phyloP scores from a whole-genome alignment of 2,113 vertebrate species.

The Phalacrocorax aristotelis region DNA sequence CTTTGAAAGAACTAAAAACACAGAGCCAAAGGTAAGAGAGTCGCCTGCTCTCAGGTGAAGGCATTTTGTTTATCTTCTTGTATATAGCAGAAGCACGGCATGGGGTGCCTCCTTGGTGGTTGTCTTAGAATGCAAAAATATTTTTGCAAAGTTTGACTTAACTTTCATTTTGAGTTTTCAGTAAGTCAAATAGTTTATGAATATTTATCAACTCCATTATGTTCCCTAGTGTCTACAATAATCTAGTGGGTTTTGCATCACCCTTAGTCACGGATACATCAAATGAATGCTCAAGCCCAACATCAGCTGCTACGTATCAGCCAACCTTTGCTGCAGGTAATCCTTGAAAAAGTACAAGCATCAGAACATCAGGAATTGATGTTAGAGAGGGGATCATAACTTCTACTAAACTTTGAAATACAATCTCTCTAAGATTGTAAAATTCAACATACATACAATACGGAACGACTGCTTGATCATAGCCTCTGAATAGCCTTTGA shows the following conservation, averaged over 20 bases:
- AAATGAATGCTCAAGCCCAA: slow-evolving; percentile 90
- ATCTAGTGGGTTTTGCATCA: slow-evolving; percentile 95
- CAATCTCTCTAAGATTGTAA: neutral
- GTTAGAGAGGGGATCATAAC: neutral
- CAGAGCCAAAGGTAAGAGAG: slow-evolving; percentile 91
- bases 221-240: slow-evolving; percentile 89
- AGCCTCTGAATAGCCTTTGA: neutral
- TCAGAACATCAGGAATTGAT: neutral
- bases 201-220: neutral
- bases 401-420: neutral
- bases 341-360: neutral
- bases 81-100: neutral
- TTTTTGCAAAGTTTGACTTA: neutral
- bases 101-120: too few relatives aligned
- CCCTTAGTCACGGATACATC: slow-evolving; percentile 94
- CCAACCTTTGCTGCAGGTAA: slow-evolving; percentile 95
- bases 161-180: neutral
- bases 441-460: neutral
- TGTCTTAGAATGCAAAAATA: neutral
- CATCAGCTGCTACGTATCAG: slow-evolving; percentile 81
- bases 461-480: neutral
- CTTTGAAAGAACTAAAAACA: slow-evolving; percentile 90
- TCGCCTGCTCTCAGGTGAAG: neutral
- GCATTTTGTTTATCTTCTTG: neutral
- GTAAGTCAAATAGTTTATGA: neutral